Base-by-base conservation (phyloP, 2,797 vertebrate genomes). In the Sebastes alutus region DNA sequence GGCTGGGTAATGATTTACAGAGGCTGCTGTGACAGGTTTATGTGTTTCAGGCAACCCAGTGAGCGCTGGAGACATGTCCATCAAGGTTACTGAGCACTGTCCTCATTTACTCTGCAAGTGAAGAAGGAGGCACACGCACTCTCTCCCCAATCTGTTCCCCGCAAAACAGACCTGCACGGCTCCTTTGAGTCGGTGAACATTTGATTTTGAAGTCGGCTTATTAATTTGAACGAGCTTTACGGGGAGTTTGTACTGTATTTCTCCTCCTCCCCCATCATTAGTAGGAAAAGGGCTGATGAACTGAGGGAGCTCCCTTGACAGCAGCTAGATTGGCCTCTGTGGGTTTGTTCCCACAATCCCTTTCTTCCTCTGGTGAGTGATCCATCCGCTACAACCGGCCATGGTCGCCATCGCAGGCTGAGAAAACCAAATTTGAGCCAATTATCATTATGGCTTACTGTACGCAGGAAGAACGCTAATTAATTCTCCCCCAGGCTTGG, bases 1-100 rank as follows among this genome's bases (percentile, higher is more conserved):
- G 91, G 91, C 93, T 92, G 93, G 87, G 92, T 95, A 94, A 95
- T 94, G 93, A 95, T 94, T 95, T 94, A 94, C 94, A 94, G 90
- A 78, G 90, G 92, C 86, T 72, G 88, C 84, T 64, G 90, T 95
- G 95, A 95, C 94, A 95, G 94, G 93, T 95, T 95, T 93, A 95
- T 95, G 91, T 92, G 91, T 93, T 92, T 94, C 90, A 94, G 92
- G 88, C 90, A 89, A 89, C 85, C 89, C 70, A 71, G 86, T 81
- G 91, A 93, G 91, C 72, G 49, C 82, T 38, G 82, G 91, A 94
- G 93, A 94, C 89, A 82, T 94, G 94, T 94, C 93, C 92, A 95
- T 96, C 94, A 95, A 86, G 80, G 90, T 94, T 93, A 94, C 90
- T 93, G 88, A 92, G 92, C 88, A 90, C 93, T 85, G 91, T 94